These are phyloP conservation scores for Acrocephalus kingi DNA, from an alignment of 2,113 vertebrate species.

Conservation along the genomic window DNA sequence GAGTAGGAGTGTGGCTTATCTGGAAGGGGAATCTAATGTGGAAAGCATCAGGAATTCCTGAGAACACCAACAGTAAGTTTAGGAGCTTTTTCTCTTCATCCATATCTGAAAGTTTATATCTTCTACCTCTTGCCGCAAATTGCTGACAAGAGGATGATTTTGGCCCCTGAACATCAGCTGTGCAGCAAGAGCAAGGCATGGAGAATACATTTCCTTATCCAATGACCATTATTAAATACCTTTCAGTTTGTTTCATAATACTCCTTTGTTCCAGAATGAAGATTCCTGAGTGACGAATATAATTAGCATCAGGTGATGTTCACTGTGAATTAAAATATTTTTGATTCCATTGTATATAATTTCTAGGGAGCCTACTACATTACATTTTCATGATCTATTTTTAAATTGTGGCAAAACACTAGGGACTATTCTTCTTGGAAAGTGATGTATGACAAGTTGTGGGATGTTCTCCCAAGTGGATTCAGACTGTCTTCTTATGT, in stretches of 20 bases:
- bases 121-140: not conserved
- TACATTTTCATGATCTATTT: not conserved
- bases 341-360: not conserved
- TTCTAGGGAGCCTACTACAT: not conserved
- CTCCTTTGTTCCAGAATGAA: slow-evolving; percentile 6
- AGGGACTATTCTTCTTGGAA: not conserved
- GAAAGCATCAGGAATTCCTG: not conserved
- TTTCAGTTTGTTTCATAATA: not conserved
- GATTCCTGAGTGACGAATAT: slow-evolving; percentile 1
- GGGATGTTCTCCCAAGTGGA: not conserved
- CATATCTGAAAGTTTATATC: not conserved
- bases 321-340: slow-evolving; percentile 12
- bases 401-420: not conserved
- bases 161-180: not conserved
- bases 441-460: not conserved
- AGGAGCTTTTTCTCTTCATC: not conserved
- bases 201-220: not conserved
- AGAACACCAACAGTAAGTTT: not conserved
- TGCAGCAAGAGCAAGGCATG: not conserved
- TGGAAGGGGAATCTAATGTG: not conserved
- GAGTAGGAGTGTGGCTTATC: not conserved
- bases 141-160: not conserved
- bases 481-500: not conserved
- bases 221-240: not conserved
- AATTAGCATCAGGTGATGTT: not conserved